A percentile compares a stretch with the other conserved stretches of the same genome.
Conservation (phyloP, 1,140 invertebrate genomes). For the Drosophila kohkoa region DNA sequence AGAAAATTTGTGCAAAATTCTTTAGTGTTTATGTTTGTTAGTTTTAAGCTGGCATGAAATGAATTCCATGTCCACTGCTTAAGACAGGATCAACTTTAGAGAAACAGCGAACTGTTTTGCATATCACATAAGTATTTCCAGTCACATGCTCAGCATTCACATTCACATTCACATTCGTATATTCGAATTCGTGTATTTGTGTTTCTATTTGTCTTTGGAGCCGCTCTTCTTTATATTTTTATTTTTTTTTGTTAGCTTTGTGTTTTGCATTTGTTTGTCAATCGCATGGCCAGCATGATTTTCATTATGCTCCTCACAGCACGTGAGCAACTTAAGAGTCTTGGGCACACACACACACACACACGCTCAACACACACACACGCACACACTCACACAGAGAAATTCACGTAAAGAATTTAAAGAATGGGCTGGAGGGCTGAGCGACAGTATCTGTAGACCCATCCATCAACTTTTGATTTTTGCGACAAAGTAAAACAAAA, state of each 20-base stretch:
- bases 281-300: constrained; percentile 37
- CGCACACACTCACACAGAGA: too few species aligned
- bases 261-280: constrained; percentile 21
- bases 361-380: too few species aligned
- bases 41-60: not conserved
- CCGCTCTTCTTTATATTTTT: not conserved
- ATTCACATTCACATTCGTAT: constrained; percentile 6
- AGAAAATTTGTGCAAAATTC: too few species aligned
- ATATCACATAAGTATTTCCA: constrained; percentile 40
- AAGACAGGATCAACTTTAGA: not conserved
- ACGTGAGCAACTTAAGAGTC: constrained; percentile 28
- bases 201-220: constrained; percentile 12
- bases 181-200: constrained; percentile 6
- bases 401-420: too few species aligned
- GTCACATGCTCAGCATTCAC: constrained; percentile 33
- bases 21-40: too few species aligned
- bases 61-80: not conserved
- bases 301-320: constrained; percentile 36
- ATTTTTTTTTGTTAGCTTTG: too few species aligned
- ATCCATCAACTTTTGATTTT: constrained; percentile 73
- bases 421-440: too few species aligned
- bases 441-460: constrained; percentile 16
- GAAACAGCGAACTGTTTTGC: constrained; percentile 34
- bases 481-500: constrained; percentile 1
- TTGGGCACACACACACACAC: not conserved